These are phyloP conservation scores for Ctenopoma kingsleyae DNA, from an alignment of 2,797 vertebrate genomes.

Conservation along the genomic window DNA sequence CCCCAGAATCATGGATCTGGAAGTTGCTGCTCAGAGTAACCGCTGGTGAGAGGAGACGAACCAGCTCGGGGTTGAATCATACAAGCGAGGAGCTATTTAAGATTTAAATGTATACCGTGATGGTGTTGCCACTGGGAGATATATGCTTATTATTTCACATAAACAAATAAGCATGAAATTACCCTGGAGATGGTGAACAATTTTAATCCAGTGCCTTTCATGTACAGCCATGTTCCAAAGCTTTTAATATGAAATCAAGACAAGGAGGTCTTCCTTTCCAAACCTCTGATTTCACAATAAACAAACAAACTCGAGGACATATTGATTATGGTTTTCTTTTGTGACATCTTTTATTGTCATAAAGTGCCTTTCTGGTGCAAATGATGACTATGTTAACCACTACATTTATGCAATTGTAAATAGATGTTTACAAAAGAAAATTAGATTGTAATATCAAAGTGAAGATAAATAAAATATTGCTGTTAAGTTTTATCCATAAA, in stretches of 20 bases:
- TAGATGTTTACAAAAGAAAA: slow-evolving; percentile 46
- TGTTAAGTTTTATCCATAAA: slow-evolving; percentile 9
- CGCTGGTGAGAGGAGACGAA: slow-evolving; percentile 77
- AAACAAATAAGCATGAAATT: slow-evolving; percentile 20
- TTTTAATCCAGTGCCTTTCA: slow-evolving; percentile 51
- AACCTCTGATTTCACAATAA: slow-evolving; percentile 35
- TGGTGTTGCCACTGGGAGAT: slow-evolving; percentile 15
- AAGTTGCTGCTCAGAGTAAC: slow-evolving; percentile 77
- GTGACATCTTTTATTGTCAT: slow-evolving; percentile 20
- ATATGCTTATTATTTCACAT: slow-evolving; percentile 16
- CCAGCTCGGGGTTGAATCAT: slow-evolving; percentile 2
- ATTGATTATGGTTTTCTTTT: slow-evolving; percentile 13
- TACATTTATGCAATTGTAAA: slow-evolving; percentile 66
- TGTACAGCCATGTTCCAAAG: slow-evolving; percentile 69
- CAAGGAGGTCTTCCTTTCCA: slow-evolving; percentile 50
- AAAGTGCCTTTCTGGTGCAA: slow-evolving; percentile 57
- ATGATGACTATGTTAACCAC: slow-evolving; percentile 30
- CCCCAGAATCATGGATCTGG: slow-evolving; percentile 80
- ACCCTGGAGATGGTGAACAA: slow-evolving; percentile 27
- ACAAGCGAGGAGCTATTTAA: neutral
- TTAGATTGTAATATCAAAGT: slow-evolving; percentile 38
- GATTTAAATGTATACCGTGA: slow-evolving; percentile 4
- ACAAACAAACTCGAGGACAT: slow-evolving; percentile 9
- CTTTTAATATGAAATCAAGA: slow-evolving; percentile 52
- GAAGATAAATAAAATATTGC: slow-evolving; percentile 54